Evolutionary conservation across 2,888 invertebrate species (phyloP).

Genomic region (Geotrupes spiniger): DNA sequence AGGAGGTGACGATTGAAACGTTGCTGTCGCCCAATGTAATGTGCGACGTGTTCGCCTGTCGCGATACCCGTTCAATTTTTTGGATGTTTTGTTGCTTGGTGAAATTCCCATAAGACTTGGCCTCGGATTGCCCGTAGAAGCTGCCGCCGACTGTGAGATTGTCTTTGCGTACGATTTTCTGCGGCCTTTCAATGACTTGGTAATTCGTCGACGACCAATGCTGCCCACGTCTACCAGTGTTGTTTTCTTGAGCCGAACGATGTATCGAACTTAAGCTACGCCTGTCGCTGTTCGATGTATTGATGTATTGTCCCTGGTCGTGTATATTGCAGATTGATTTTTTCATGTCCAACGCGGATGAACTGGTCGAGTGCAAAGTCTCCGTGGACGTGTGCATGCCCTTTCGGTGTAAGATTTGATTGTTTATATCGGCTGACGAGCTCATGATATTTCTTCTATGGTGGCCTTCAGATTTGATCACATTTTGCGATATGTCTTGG

Average conservation of each 20-base stretch:
- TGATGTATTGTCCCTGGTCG: constrained; percentile 68
- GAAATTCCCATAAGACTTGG: constrained; percentile 68
- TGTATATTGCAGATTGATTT: constrained; percentile 78
- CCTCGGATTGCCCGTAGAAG: constrained; percentile 72
- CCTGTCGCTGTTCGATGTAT: constrained; percentile 66
- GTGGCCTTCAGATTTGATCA: constrained; percentile 41
- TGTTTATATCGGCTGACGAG: constrained; percentile 70
- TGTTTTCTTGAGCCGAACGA: constrained; percentile 58
- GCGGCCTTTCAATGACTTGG: constrained; percentile 58
- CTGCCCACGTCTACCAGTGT: constrained; percentile 52
- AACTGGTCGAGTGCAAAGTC: constrained; percentile 68
- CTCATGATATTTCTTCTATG: constrained; percentile 75
- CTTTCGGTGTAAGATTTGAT: constrained; percentile 76
- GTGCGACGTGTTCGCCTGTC: constrained; percentile 69
- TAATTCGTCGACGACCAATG: constrained; percentile 52
- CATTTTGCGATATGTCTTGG: constrained; percentile 27
- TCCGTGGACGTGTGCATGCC: constrained; percentile 66
- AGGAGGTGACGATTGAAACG: constrained; percentile 61
- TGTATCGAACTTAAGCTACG: constrained; percentile 79
- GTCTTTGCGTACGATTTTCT: constrained; percentile 61
- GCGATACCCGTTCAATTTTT: constrained; percentile 58
- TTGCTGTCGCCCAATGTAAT: constrained; percentile 70
- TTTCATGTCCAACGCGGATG: constrained; percentile 74
- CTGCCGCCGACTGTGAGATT: constrained; percentile 70
- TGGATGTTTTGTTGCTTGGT: constrained; percentile 53